Base-by-base conservation (phyloP, 2,888 invertebrate genomes). In the Leptodirus hochenwartii region DNA sequence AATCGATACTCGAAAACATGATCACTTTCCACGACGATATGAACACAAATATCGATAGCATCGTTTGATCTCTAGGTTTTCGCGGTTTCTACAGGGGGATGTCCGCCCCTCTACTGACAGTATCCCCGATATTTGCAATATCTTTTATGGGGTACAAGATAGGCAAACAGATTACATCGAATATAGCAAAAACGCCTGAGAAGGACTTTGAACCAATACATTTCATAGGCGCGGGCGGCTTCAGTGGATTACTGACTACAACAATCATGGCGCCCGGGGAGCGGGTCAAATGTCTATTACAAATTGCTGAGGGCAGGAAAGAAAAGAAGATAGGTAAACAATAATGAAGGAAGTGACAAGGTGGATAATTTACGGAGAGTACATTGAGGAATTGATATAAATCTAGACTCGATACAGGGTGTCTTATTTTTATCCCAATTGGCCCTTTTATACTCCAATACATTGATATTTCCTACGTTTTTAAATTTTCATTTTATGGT, bases 181-280 rank as follows among this genome's bases (percentile, higher is more conserved):
- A n/a, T n/a, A n/a, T n/a, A n/a, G 20, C 20, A n/a, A 8, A n/a
- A 8, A 8, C 20, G 20, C 20, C 20, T 25, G 66, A 70, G 1
- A 10, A 25, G 13, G 3, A 17, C 2, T 27, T 13, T 8, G 65
- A 74, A 46, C 61, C 69, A 4, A 15, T 22, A 4, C 63, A 67
- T 1, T 68, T 75, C 40, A 37, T 62, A 0, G 80, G 91, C 54
- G 91, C 93, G 15, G 95, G 95, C 35, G 78, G 84, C 16, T 74
- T 95, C 44, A 87, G 93, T 17, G 93, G 93, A 11, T 68, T 91
- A 20, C 84, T 90, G 50, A 91, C 93, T 0, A 90, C 93, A 2
- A 65, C 69, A 2, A 79, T 96, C 30, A 91, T 90, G 84, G 82
- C 90, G 8, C 95, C 95, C 0, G 95, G 95, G 13, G 95, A 95